Conservation (phyloP, 2,888 invertebrate species). For the Drosophila mettleri region DNA sequence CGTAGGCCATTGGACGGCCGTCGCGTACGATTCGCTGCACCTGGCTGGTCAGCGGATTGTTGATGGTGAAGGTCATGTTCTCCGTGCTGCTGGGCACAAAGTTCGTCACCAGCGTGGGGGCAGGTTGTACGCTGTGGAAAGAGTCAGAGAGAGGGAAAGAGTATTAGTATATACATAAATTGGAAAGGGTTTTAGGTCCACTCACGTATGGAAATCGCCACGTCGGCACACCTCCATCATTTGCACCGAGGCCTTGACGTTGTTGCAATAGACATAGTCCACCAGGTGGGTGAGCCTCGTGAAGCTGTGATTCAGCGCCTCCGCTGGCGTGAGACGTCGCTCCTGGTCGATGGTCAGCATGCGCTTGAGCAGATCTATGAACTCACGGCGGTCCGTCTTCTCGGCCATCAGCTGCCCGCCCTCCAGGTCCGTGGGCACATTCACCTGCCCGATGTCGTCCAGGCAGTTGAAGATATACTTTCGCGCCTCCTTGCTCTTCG, state of each 20-base stretch:
- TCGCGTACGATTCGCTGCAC: constrained; percentile 90
- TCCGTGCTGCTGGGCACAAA: constrained; percentile 91
- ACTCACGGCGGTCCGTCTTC: constrained; percentile 98
- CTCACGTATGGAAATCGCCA: constrained; percentile 85
- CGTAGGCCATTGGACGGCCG: constrained; percentile 89
- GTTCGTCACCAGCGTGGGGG: constrained; percentile 89
- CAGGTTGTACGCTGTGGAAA: constrained; percentile 84
- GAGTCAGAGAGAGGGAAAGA: background rate
- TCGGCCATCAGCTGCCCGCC: constrained; percentile 98
- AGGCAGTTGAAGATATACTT: constrained; percentile 99
- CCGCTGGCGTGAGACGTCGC: constrained; percentile 96
- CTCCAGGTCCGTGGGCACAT: constrained; percentile 98
- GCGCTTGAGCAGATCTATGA: constrained; percentile 98
- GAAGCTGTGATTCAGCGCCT: constrained; percentile 97
- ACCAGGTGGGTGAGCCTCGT: constrained; percentile 96
- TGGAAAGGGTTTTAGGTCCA: background rate
- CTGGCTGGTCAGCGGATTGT: constrained; percentile 93
- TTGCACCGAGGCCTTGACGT: constrained; percentile 98
- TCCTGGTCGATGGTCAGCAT: constrained; percentile 99
- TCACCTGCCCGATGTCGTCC: constrained; percentile 98
- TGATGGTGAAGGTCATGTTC: constrained; percentile 96
- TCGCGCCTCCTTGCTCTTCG: constrained; percentile 99
- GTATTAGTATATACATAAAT: too few relatives aligned
- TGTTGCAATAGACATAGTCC: constrained; percentile 98
- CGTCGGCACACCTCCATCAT: constrained; percentile 96